These are phyloP conservation scores for Epinephelus awoara DNA, from an alignment of 2,797 vertebrate species.

Conservation along the genomic window DNA sequence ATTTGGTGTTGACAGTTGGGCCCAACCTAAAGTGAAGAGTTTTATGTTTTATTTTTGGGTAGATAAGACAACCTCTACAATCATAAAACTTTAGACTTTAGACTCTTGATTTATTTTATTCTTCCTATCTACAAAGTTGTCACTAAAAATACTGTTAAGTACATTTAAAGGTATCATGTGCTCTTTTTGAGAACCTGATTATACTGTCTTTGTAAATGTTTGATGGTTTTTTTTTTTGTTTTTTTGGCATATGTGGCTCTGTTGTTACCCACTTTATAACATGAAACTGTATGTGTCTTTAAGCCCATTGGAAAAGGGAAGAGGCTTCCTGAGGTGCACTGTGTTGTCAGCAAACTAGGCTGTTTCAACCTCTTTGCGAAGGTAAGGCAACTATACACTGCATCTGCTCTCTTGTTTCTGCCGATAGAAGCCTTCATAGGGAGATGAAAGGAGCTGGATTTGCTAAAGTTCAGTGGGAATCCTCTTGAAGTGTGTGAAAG, in stretches of 20 bases:
- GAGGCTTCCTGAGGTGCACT: slow-evolving; percentile 96
- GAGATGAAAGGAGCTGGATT: slow-evolving; percentile 30
- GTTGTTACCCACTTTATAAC: slow-evolving; percentile 33
- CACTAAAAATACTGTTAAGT: background rate
- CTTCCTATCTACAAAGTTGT: background rate
- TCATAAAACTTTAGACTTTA: slow-evolving; percentile 42
- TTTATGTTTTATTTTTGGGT: background rate
- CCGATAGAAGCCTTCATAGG: background rate
- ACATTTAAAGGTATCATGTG: background rate
- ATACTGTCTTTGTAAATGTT: no score
- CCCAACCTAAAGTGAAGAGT: slow-evolving; percentile 10
- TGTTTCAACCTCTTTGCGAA: slow-evolving; percentile 99
- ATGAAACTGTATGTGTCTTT: slow-evolving; percentile 63
- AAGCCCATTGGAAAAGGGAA: slow-evolving; percentile 97
- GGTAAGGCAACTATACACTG: slow-evolving; percentile 84
- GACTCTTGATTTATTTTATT: background rate
- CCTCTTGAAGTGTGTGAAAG: slow-evolving; percentile 37
- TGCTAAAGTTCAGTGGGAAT: slow-evolving; percentile 39
- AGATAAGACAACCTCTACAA: slow-evolving; percentile 1
- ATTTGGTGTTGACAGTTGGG: background rate
- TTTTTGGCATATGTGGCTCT: background rate
- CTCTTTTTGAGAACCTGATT: background rate
- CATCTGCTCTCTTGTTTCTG: slow-evolving; percentile 11
- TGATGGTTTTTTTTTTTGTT: no score
- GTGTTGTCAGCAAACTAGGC: slow-evolving; percentile 96